Evolutionary conservation across 2,888 invertebrate genomes (phyloP).

Genomic region (Metellina segmentata): DNA sequence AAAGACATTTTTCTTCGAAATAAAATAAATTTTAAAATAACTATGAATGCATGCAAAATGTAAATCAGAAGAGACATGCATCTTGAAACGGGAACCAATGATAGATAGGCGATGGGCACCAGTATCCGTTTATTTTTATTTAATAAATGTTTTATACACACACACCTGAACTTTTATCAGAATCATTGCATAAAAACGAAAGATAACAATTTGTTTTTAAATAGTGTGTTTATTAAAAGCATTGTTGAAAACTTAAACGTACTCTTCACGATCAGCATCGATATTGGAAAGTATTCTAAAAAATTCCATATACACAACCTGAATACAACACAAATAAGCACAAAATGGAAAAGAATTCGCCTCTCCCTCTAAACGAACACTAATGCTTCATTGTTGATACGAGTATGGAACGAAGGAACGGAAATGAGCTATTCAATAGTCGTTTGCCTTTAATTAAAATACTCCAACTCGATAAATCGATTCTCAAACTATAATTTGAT

Average conservation of each 20-base stretch:
- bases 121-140: no score
- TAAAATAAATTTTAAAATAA: no score
- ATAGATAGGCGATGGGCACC: no score
- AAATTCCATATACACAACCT: background rate
- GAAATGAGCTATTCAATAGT: constrained; percentile 34
- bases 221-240: no score
- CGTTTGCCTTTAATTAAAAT: constrained; percentile 65
- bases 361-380: background rate
- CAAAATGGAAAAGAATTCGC: background rate
- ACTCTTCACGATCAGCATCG: background rate
- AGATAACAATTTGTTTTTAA: no score
- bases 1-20: no score
- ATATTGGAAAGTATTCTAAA: background rate
- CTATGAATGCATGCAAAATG: no score
- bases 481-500: constrained; percentile 58
- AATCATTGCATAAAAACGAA: no score
- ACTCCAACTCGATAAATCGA: constrained; percentile 54
- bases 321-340: background rate
- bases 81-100: no score
- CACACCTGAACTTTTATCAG: no score
- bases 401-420: background rate
- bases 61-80: no score
- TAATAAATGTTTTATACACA: no score
- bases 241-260: background rate
- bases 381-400: background rate